These are phyloP conservation scores for Sarcophaga caerulescens DNA, from an alignment of 2,888 invertebrate species.

Conservation along the genomic window DNA sequence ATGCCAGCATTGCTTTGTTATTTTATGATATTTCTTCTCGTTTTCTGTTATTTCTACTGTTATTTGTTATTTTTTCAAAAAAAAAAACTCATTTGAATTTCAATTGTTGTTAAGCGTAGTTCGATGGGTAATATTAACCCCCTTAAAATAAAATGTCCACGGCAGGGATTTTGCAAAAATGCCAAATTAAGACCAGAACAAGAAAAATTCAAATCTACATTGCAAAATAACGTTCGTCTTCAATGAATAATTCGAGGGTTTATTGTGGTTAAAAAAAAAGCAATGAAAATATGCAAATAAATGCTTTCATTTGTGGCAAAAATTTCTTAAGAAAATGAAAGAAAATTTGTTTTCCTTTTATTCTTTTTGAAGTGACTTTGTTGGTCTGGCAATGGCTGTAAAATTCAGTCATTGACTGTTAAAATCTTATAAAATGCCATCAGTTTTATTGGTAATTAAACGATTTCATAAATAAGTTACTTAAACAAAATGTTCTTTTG, in stretches of 20 bases:
- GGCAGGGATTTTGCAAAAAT: background rate
- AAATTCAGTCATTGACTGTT: too few relatives aligned
- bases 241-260: background rate
- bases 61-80: too few relatives aligned
- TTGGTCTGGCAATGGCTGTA: too few relatives aligned
- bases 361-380: too few relatives aligned
- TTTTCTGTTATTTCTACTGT: background rate
- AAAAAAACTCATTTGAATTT: conserved; percentile 41
- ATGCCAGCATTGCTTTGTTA: too few relatives aligned
- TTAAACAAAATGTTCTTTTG: too few relatives aligned
- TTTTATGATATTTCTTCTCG: background rate
- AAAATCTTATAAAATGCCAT: too few relatives aligned
- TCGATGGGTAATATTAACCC: conserved; percentile 3
- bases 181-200: conserved; percentile 13
- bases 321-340: too few relatives aligned
- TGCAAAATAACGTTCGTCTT: background rate
- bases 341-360: too few relatives aligned
- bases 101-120: conserved; percentile 35
- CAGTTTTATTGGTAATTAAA: too few relatives aligned
- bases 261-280: background rate
- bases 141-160: background rate
- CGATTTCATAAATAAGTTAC: too few relatives aligned
- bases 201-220: conserved; percentile 8
- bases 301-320: background rate
- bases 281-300: background rate